phyloP scores from a whole-genome alignment of 2,797 vertebrate genomes.

The Cossypha niveicapilla region DNA sequence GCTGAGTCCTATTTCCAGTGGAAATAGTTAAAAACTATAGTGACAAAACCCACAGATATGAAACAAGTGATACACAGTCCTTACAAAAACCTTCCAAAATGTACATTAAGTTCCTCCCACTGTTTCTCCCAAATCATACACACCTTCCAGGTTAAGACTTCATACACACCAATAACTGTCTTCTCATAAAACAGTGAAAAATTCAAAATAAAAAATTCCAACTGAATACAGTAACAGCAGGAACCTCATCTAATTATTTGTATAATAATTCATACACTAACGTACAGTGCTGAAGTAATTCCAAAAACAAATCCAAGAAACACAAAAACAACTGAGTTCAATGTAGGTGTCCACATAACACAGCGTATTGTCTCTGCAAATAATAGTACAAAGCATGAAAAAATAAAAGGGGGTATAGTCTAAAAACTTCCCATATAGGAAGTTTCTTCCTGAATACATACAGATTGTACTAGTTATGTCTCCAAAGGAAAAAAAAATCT shows the following conservation, averaged over 20 bases:
- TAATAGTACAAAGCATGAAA: not conserved
- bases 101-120: not conserved
- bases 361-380: not conserved
- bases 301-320: not conserved
- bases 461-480: not conserved
- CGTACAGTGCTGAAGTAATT: not conserved
- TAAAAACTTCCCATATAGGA: not conserved
- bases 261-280: not conserved
- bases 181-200: not conserved
- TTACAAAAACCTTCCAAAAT: not conserved
- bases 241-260: not conserved
- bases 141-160: not conserved
- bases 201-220: not conserved
- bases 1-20: not conserved
- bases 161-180: not conserved
- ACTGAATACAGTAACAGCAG: not conserved
- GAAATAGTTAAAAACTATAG: not conserved
- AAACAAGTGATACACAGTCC: not conserved
- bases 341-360: not conserved
- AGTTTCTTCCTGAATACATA: not conserved
- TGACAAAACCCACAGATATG: not conserved
- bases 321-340: not conserved
- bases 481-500: not conserved
- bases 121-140: not conserved
- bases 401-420: not conserved